A percentile compares a stretch with the other conserved stretches of the same genome.
These are phyloP conservation scores for Psilopogon haemacephalus DNA, from an alignment of 2,113 vertebrate genomes.

Conservation along the genomic window DNA sequence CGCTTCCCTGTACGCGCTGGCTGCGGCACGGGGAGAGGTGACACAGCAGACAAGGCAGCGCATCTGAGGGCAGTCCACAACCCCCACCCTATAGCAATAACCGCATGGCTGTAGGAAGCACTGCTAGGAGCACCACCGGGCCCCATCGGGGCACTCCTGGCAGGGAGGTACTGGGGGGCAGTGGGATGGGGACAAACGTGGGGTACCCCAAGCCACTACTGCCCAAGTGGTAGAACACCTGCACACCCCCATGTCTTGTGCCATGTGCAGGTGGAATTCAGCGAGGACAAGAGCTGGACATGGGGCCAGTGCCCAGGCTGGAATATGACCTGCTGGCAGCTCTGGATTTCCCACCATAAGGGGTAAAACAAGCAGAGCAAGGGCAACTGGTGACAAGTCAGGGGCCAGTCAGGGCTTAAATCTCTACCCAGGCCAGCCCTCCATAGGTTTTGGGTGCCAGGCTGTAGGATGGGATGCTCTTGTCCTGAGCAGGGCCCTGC, in stretches of 20 bases:
- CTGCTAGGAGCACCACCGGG: rapidly evolving
- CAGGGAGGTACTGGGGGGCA: too few species aligned
- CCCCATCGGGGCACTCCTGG: background rate
- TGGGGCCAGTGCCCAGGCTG: background rate
- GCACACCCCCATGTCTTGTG: background rate
- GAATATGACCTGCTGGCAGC: rapidly evolving
- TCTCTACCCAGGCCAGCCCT: background rate
- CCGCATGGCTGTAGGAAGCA: background rate
- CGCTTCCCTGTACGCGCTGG: background rate
- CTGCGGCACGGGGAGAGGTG: background rate
- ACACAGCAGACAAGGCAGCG: background rate
- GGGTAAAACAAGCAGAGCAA: background rate
- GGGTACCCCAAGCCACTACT: background rate
- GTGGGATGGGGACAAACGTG: rapidly evolving
- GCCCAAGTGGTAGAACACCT: background rate
- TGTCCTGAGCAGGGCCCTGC: background rate
- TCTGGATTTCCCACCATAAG: background rate
- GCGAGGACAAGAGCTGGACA: background rate
- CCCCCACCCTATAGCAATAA: rapidly evolving
- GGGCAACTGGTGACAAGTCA: background rate
- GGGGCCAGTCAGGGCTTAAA: background rate
- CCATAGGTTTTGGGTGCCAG: rapidly evolving
- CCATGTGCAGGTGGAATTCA: background rate
- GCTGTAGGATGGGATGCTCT: rapidly evolving
- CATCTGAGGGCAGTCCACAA: background rate